These are phyloP conservation scores for Rutilus rutilus DNA, from an alignment of 2,113 vertebrate genomes.

Conservation along the genomic window DNA sequence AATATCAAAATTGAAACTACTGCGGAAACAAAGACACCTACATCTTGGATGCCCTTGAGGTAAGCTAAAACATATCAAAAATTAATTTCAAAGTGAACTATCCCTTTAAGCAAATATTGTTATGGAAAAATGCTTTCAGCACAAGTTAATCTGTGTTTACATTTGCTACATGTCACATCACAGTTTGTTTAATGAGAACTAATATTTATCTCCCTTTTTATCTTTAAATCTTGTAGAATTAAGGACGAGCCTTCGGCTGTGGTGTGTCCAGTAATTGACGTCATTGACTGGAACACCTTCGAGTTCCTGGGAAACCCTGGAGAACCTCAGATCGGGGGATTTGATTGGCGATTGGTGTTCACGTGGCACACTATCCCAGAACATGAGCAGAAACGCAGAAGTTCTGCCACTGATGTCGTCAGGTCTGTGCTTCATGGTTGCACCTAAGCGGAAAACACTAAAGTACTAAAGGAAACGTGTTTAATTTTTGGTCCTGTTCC, in stretches of 20 bases:
- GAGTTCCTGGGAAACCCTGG: conserved; percentile 91
- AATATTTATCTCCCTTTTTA: neutral
- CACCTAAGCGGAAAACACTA: neutral
- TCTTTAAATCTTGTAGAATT: conserved; percentile 77
- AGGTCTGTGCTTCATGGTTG: conserved; percentile 73
- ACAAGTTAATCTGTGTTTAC: neutral
- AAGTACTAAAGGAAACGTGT: neutral
- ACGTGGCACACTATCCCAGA: conserved; percentile 89
- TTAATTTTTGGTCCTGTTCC: neutral
- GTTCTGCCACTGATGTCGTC: conserved; percentile 87
- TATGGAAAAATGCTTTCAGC: too few relatives aligned
- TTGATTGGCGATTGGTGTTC: conserved; percentile 96
- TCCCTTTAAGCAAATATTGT: neutral
- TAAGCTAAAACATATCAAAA: too few relatives aligned
- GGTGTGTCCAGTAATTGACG: conserved; percentile 95
- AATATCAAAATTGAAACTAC: too few relatives aligned
- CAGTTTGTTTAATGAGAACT: neutral
- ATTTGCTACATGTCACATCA: neutral
- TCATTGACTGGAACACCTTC: conserved; percentile 98
- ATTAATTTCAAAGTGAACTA: too few relatives aligned
- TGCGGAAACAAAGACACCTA: too few relatives aligned
- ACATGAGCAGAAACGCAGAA: conserved; percentile 82
- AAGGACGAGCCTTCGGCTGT: conserved; percentile 89
- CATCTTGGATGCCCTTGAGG: too few relatives aligned
- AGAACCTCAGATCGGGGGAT: conserved; percentile 94